These are phyloP conservation scores for Spinus olivaceus DNA, from an alignment of 2,797 vertebrate species.

Conservation along the genomic window DNA sequence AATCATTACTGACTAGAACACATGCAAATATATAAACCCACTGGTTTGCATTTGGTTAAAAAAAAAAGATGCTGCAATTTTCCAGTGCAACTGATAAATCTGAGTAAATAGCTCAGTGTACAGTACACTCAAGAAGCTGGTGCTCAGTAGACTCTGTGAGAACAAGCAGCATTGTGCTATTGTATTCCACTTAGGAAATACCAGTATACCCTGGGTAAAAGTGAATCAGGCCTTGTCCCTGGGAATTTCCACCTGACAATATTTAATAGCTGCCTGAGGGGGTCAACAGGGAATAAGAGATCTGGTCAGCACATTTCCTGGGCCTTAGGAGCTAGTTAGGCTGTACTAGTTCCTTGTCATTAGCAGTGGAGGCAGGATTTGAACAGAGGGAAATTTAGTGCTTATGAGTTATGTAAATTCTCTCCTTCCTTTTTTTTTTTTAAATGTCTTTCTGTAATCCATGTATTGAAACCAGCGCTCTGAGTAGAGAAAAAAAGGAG, in stretches of 20 bases:
- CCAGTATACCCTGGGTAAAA: neutral
- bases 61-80: neutral
- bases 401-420: rapidly evolving
- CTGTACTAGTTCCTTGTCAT: neutral
- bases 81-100: neutral
- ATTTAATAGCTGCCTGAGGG: neutral
- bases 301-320: neutral
- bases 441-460: neutral
- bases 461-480: neutral
- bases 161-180: neutral
- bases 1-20: neutral
- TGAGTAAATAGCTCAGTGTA: neutral
- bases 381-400: neutral
- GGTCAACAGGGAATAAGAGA: neutral
- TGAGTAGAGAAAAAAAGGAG: neutral
- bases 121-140: neutral
- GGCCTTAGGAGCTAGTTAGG: neutral
- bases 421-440: neutral
- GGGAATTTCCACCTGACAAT: neutral
- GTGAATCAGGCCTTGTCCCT: neutral
- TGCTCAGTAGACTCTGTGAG: neutral
- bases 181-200: neutral
- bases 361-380: neutral
- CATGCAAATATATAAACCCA: neutral
- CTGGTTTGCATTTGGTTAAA: neutral